phyloP scores from a whole-genome alignment of 2,113 vertebrate species.

The Rhineura floridana region DNA sequence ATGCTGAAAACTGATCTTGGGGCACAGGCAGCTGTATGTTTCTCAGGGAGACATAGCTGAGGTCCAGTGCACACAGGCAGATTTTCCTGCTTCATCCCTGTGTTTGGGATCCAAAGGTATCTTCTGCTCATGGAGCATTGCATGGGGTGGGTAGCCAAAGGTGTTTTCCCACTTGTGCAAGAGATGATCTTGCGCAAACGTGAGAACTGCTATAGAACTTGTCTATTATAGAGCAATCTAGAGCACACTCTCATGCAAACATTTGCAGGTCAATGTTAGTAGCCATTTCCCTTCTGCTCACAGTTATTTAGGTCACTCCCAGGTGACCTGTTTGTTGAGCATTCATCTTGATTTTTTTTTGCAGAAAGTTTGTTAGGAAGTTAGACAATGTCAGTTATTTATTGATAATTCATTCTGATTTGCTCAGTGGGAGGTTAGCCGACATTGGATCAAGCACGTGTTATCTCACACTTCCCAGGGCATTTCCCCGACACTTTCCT shows the following conservation, averaged over 20 bases:
- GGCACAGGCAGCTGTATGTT: background rate
- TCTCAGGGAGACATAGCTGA: constrained; percentile 15
- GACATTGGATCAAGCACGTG: too few relatives aligned
- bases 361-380: too few relatives aligned
- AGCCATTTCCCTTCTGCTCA: background rate
- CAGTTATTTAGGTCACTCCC: background rate
- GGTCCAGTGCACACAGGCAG: background rate
- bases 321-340: too few relatives aligned
- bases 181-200: background rate
- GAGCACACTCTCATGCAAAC: background rate
- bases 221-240: background rate
- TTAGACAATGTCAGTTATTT: too few relatives aligned
- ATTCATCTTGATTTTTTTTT: too few relatives aligned
- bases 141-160: background rate
- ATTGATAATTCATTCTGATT: too few relatives aligned
- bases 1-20: constrained; percentile 3
- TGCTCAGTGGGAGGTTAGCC: too few relatives aligned
- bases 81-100: background rate
- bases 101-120: background rate
- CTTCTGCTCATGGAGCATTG: background rate
- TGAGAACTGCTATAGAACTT: background rate
- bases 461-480: too few relatives aligned
- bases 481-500: too few relatives aligned
- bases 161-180: background rate
- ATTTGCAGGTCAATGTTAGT: background rate